phyloP scores from a whole-genome alignment of 2,888 invertebrate species.

The Spilarctia lutea region DNA sequence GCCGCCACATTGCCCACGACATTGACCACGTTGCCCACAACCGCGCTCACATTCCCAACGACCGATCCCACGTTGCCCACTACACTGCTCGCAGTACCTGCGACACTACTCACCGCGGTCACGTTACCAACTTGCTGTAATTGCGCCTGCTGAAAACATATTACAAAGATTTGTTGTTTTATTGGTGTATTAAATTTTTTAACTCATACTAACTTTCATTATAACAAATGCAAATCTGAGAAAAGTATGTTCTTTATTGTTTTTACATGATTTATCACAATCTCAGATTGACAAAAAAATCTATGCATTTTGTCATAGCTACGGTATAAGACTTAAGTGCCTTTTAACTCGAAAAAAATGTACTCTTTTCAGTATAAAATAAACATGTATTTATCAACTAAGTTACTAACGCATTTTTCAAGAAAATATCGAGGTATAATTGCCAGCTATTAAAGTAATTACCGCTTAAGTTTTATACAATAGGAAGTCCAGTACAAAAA shows the following conservation, averaged over 20 bases:
- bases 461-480: background rate
- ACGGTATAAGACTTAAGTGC: too few relatives aligned
- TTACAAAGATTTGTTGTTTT: background rate
- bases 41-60: slow-evolving; percentile 52
- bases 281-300: background rate
- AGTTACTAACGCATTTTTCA: background rate
- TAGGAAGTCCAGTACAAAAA: background rate
- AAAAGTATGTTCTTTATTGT: background rate
- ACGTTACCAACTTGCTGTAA: slow-evolving; percentile 85
- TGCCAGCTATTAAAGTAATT: background rate
- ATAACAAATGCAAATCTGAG: background rate
- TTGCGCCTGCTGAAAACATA: slow-evolving; percentile 88
- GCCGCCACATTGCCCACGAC: slow-evolving; percentile 55
- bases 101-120: slow-evolving; percentile 58
- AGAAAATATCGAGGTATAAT: background rate
- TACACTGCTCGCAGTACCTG: slow-evolving; percentile 44
- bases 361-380: background rate
- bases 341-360: too few relatives aligned
- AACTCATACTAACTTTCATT: background rate
- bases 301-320: too few relatives aligned
- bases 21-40: slow-evolving; percentile 55
- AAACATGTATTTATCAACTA: background rate
- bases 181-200: background rate
- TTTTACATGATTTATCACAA: too few relatives aligned
- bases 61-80: slow-evolving; percentile 54